Percentiles rank a stretch among this genome's conserved stretches.
Evolutionary conservation across 2,888 invertebrate species (phyloP).

Genomic region (Chymomyza fuscimana): DNA sequence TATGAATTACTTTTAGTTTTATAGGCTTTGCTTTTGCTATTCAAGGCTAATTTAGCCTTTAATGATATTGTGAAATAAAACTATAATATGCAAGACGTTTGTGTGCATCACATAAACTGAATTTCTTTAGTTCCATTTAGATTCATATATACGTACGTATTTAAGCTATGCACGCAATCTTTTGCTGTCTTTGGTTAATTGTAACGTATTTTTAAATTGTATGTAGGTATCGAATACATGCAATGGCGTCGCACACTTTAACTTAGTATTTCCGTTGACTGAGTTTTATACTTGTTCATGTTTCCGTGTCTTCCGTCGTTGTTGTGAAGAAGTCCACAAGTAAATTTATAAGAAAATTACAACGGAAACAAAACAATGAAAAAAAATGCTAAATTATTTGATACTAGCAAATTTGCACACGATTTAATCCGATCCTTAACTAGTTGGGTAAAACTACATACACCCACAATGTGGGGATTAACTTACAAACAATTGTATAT

Average conservation of each 20-base stretch:
- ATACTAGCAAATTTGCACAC: constrained; percentile 29
- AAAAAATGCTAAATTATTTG: not conserved
- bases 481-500: not conserved
- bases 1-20: no score
- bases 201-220: not conserved
- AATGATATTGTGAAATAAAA: not conserved
- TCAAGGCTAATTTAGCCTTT: not conserved
- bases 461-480: not conserved
- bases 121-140: not conserved
- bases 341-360: constrained; percentile 10
- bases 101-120: not conserved
- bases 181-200: not conserved
- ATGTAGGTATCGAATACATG: not conserved
- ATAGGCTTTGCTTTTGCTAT: not conserved
- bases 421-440: not conserved
- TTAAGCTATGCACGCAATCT: not conserved
- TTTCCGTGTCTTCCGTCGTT: constrained; percentile 46
- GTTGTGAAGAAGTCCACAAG: constrained; percentile 23
- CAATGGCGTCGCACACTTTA: constrained; percentile 15
- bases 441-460: not conserved
- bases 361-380: constrained; percentile 15
- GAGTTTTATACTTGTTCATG: constrained; percentile 46
- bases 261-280: constrained; percentile 67
- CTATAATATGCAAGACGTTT: not conserved
- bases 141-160: not conserved